Conservation (phyloP, 2,113 vertebrate genomes). For the Perccottus glenii region DNA sequence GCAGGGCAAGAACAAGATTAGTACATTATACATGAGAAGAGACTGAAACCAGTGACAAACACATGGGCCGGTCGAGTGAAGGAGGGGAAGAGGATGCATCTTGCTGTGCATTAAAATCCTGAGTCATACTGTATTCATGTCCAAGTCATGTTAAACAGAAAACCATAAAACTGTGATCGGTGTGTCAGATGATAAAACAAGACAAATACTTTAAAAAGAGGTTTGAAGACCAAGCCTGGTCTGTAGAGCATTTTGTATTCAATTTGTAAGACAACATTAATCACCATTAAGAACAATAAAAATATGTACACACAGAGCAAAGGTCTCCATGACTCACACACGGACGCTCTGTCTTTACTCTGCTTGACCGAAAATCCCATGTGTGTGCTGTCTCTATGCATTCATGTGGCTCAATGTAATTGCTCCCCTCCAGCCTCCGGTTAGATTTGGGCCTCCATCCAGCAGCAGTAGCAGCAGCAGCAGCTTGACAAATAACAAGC, state of each 20-base stretch:
- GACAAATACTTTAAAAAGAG: too few relatives aligned
- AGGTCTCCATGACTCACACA: constrained; percentile 52
- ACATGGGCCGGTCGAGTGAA: constrained; percentile 18
- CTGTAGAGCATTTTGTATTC: too few relatives aligned
- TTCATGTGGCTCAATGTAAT: constrained; percentile 17
- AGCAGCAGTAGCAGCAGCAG: constrained; percentile 25
- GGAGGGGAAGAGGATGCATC: neutral
- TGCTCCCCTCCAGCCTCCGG: constrained; percentile 14
- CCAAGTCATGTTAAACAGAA: too few relatives aligned
- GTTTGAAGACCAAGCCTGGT: too few relatives aligned
- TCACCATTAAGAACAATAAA: constrained; percentile 12
- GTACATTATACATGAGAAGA: too few relatives aligned
- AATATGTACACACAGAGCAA: constrained; percentile 19
- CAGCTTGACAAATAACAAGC: constrained; percentile 19
- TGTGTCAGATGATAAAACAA: too few relatives aligned
- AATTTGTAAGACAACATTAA: too few relatives aligned
- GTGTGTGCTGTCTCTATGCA: neutral
- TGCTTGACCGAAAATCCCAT: constrained; percentile 26
- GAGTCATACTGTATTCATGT: too few relatives aligned
- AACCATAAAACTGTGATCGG: too few relatives aligned
- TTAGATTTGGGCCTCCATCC: constrained; percentile 32
- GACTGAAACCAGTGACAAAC: too few relatives aligned
- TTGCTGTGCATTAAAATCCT: too few relatives aligned
- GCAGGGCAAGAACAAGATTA: too few relatives aligned
- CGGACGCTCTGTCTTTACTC: constrained; percentile 55